A percentile compares a stretch with the other conserved stretches of the same genome.
Evolutionary conservation across 2,797 vertebrate genomes (phyloP).

Genomic region (Helicolenus hilgendorfi): DNA sequence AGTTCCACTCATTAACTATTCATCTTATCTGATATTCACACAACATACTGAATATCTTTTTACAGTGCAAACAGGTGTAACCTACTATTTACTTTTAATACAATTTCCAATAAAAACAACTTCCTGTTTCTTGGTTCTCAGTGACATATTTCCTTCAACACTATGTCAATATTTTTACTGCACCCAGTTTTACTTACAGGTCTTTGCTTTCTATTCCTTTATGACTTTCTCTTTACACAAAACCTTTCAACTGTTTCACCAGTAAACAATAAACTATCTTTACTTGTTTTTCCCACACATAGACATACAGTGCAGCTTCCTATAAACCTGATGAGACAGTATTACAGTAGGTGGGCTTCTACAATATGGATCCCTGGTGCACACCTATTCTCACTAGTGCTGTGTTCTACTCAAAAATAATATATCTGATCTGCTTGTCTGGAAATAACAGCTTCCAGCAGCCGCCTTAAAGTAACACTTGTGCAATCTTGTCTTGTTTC

Average conservation of each 20-base stretch:
- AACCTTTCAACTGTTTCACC: neutral
- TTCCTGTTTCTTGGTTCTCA: neutral
- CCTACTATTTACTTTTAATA: neutral
- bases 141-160: neutral
- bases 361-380: neutral
- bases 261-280: constrained; percentile 8
- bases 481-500: constrained; percentile 20
- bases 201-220: constrained; percentile 3
- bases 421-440: constrained; percentile 39
- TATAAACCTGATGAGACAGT: constrained; percentile 18
- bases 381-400: neutral
- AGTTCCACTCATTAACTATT: neutral
- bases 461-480: constrained; percentile 29
- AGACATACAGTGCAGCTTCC: neutral
- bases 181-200: neutral
- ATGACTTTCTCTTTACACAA: neutral
- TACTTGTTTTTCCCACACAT: neutral
- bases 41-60: neutral
- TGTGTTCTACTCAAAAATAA: constrained; percentile 26
- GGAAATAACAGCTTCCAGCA: constrained; percentile 50
- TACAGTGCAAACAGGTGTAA: neutral
- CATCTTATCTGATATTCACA: neutral
- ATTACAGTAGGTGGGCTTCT: constrained; percentile 13
- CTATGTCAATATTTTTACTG: neutral
- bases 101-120: neutral